A percentile compares a stretch with the other conserved stretches of the same genome.
phyloP scores from a whole-genome alignment of 2,888 invertebrate genomes.

The Strigamia transsilvanica region DNA sequence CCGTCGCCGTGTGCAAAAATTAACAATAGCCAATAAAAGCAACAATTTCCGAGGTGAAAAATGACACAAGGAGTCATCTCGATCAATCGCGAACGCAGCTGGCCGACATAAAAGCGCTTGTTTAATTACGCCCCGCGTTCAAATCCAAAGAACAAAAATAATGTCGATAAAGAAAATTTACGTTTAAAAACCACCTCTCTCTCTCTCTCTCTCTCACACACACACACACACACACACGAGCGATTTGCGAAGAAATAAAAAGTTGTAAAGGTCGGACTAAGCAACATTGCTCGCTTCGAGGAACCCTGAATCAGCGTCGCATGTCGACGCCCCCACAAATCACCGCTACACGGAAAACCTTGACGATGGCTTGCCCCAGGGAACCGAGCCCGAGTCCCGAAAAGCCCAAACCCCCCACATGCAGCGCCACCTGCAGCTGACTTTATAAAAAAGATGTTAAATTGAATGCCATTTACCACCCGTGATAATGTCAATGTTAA shows the following conservation, averaged over 20 bases:
- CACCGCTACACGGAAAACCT: slow-evolving; percentile 21
- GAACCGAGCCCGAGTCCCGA: not conserved
- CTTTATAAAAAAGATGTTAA: not conserved
- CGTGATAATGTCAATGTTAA: slow-evolving; percentile 14
- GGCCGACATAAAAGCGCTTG: no score
- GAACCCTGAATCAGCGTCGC: slow-evolving; percentile 36
- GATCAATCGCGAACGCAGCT: not conserved
- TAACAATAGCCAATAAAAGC: not conserved
- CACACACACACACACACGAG: no score
- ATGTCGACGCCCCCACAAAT: slow-evolving; percentile 31
- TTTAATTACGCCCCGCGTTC: not conserved
- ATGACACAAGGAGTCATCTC: not conserved
- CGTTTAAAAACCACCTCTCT: not conserved
- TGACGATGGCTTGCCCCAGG: slow-evolving; percentile 18
- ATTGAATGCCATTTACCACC: not conserved
- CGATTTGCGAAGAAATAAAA: slow-evolving; percentile 18
- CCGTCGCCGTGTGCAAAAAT: not conserved
- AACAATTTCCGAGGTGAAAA: not conserved
- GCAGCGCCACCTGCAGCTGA: not conserved
- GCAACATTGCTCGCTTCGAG: slow-evolving; percentile 38
- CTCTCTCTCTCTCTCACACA: no score
- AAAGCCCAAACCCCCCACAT: no score
- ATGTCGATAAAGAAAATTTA: not conserved
- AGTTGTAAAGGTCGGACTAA: slow-evolving; percentile 31
- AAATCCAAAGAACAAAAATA: not conserved